Evolutionary conservation across 1,140 invertebrate species (phyloP), one percentile per base, ranked within the genome.

Genomic region (Leucophenga varia): DNA sequence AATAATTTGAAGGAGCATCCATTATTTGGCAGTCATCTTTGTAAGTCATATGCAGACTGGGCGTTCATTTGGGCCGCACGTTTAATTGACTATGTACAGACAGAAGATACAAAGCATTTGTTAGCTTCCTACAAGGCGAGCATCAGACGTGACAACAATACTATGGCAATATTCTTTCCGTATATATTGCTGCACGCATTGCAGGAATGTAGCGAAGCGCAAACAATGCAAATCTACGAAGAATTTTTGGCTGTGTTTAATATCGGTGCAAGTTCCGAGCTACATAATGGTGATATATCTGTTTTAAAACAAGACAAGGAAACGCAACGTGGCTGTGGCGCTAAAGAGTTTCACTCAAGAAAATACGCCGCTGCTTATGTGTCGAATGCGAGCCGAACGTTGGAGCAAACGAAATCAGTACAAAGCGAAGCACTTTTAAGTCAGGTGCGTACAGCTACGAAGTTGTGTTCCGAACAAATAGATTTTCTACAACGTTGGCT

Each of bases 401-500:
- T 2, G 3, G 14, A 12, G 12, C 31, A 32, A 20, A 39, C 14
- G 58, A n/a, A n/a, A 61, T 25, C 22, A 25, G 22, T 25, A 10
- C 38, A 40, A 3, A 43, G 44, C 10, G 55, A 54, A 17, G 55
- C 55, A 7, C 47, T 54, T 0, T 13, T 13, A 7, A 41, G 41
- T 14, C 34, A 32, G 3, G 35, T 40, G 2, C 55, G 61, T 0
- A 32, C 61, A 1, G 64, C 82, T 53, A 80, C 80, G 19, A 86
- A 85, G 77, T 80, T 87, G 1, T 79, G 88, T 30, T 88, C 87
- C 49, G 80, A 82, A 4, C 67, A 87, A 16, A 63, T 89, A 43
- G 88, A 90, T 68, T 87, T 89, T 57, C 68, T 90, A 10, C 83
- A 87, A 64, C 79, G 84, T 43, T 90, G 87, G 86, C 59, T 87